phyloP scores from a whole-genome alignment of 2,888 invertebrate species.

The Calameuta pallipes region DNA sequence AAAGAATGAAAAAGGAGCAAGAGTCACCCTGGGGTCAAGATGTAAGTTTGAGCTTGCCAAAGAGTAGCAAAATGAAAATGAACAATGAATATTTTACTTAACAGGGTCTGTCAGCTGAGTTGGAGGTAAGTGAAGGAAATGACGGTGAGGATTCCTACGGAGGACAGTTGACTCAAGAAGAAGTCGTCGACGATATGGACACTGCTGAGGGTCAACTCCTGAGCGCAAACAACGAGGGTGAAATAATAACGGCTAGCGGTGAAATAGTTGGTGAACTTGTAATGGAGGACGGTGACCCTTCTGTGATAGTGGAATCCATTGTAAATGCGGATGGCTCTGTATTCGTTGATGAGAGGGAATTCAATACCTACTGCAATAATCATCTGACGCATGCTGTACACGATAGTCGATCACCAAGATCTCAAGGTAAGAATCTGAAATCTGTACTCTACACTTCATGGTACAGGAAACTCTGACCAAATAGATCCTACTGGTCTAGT shows the following conservation, averaged over 20 bases:
- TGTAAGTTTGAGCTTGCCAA: slow-evolving; percentile 33
- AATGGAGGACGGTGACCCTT: slow-evolving; percentile 60
- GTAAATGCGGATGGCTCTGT: slow-evolving; percentile 60
- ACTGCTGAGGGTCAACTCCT: slow-evolving; percentile 49
- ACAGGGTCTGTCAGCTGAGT: slow-evolving; percentile 50
- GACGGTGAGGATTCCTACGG: slow-evolving; percentile 57
- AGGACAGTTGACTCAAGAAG: slow-evolving; percentile 52
- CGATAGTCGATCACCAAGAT: slow-evolving; percentile 43
- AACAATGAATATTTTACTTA: slow-evolving; percentile 9
- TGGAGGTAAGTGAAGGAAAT: slow-evolving; percentile 55
- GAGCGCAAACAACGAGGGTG: slow-evolving; percentile 43
- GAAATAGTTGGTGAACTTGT: slow-evolving; percentile 60
- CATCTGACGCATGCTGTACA: slow-evolving; percentile 46
- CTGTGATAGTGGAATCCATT: slow-evolving; percentile 60
- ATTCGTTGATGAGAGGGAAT: slow-evolving; percentile 58
- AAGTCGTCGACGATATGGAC: slow-evolving; percentile 50
- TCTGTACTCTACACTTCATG: background rate
- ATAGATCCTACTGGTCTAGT: slow-evolving; percentile 30
- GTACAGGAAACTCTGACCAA: background rate
- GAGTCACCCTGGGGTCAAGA: slow-evolving; percentile 57
- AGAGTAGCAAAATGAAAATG: background rate
- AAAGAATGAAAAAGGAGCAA: slow-evolving; percentile 56
- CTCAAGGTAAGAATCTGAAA: slow-evolving; percentile 40
- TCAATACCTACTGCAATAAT: slow-evolving; percentile 54
- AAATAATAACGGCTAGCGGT: slow-evolving; percentile 53